phyloP scores from a whole-genome alignment of 1,140 invertebrate genomes.

The Cydia amplana region DNA sequence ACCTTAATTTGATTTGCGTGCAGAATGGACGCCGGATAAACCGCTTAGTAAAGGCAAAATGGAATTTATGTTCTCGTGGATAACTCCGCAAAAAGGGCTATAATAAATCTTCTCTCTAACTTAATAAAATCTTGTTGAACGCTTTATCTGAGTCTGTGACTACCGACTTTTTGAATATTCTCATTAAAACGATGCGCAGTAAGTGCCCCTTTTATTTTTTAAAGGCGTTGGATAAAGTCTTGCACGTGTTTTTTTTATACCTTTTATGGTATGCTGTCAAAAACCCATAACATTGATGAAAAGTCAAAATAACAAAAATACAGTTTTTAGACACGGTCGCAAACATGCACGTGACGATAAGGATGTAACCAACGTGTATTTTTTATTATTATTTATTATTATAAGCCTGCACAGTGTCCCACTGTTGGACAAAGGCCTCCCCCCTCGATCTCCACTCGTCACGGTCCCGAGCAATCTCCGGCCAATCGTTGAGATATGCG shows the following conservation, averaged over 20 bases:
- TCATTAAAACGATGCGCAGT: not conserved
- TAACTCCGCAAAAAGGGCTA: slow-evolving; percentile 60
- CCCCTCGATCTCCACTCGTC: too few species aligned
- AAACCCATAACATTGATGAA: too few species aligned
- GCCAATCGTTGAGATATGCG: too few species aligned
- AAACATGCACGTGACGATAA: too few species aligned
- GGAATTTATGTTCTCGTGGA: slow-evolving; percentile 60
- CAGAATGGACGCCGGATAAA: slow-evolving; percentile 56
- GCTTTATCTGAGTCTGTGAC: slow-evolving; percentile 54
- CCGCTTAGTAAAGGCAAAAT: slow-evolving; percentile 58
- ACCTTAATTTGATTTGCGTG: slow-evolving; percentile 66
- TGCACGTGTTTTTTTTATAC: not conserved
- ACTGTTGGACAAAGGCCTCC: too few species aligned
- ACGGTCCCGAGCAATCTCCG: too few species aligned
- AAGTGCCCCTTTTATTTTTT: not conserved
- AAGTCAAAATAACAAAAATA: too few species aligned
- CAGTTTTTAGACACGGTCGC: too few species aligned
- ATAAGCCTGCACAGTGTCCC: too few species aligned
- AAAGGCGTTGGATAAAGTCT: not conserved
- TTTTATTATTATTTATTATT: too few species aligned
- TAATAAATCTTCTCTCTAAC: slow-evolving; percentile 62
- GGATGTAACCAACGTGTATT: too few species aligned
- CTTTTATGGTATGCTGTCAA: too few species aligned
- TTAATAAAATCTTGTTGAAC: slow-evolving; percentile 66
- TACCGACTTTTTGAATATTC: slow-evolving; percentile 45